A percentile compares a stretch with the other conserved stretches of the same genome.
Evolutionary conservation across 2,888 invertebrate species (phyloP).

Genomic region (Dichetophora obliterata): DNA sequence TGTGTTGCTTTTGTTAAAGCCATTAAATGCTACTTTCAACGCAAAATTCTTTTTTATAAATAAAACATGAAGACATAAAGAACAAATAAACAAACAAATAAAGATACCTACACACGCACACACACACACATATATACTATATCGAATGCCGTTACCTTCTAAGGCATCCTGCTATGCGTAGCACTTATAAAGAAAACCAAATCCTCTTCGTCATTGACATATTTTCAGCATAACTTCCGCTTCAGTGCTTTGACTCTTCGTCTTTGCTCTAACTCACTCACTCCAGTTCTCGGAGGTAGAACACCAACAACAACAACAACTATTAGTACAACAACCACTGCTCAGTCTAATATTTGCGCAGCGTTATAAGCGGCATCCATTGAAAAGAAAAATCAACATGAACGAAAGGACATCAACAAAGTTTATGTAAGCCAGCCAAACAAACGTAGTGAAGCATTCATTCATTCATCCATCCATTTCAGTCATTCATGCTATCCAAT

Average conservation of each 20-base stretch:
- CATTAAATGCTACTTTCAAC: too few relatives aligned
- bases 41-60: too few relatives aligned
- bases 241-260: conserved; percentile 6
- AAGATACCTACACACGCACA: background rate
- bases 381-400: conserved; percentile 18
- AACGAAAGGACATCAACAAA: conserved; percentile 24
- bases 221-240: conserved; percentile 17
- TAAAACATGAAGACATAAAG: background rate
- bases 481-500: background rate
- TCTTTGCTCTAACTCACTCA: background rate
- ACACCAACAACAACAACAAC: background rate
- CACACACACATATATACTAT: background rate
- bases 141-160: background rate
- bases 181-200: background rate
- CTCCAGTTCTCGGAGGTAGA: background rate
- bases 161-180: background rate
- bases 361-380: background rate
- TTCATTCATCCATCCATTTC: background rate
- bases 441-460: background rate
- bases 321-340: background rate
- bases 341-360: background rate
- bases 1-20: too few relatives aligned
- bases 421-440: conserved; percentile 11
- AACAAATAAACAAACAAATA: background rate
- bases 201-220: conserved; percentile 8